Evolutionary conservation across 1,140 invertebrate species (phyloP).

Genomic region (Harlomillsia oculata): DNA sequence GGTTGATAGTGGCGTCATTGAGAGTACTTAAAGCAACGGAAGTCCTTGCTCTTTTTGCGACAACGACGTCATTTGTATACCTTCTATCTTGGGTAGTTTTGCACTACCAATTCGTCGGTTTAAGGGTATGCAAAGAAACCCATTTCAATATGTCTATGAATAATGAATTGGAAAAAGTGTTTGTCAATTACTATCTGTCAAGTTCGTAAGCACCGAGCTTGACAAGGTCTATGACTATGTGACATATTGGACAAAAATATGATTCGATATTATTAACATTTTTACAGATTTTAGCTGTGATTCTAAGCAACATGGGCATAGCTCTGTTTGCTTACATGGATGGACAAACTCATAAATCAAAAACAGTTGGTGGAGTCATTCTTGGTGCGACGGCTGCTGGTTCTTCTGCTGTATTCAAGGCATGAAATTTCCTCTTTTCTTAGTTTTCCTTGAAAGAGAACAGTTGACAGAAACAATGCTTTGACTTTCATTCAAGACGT

Average conservation of each 20-base stretch:
- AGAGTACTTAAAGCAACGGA: constrained; percentile 77
- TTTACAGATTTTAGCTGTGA: constrained; percentile 82
- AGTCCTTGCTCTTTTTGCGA: constrained; percentile 82
- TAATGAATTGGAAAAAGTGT: too few species aligned
- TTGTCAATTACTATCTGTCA: background rate
- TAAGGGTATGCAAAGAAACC: constrained; percentile 64
- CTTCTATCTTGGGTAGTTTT: constrained; percentile 90
- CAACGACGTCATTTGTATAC: constrained; percentile 86
- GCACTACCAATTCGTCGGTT: constrained; percentile 90
- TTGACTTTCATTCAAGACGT: too few species aligned
- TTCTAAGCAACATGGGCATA: constrained; percentile 86
- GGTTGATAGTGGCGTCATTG: constrained; percentile 78
- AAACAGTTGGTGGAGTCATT: constrained; percentile 82
- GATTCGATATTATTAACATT: background rate
- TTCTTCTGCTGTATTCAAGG: constrained; percentile 84
- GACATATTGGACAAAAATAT: background rate
- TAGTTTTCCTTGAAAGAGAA: too few species aligned
- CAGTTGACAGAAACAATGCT: too few species aligned
- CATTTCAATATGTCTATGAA: background rate
- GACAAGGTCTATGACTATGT: background rate
- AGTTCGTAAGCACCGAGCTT: background rate
- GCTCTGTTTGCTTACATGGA: constrained; percentile 91
- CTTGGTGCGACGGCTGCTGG: constrained; percentile 76
- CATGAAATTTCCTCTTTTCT: constrained; percentile 40
- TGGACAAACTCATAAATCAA: constrained; percentile 70